Conservation (phyloP, 2,113 vertebrate species). For the Prunella himalayana region DNA sequence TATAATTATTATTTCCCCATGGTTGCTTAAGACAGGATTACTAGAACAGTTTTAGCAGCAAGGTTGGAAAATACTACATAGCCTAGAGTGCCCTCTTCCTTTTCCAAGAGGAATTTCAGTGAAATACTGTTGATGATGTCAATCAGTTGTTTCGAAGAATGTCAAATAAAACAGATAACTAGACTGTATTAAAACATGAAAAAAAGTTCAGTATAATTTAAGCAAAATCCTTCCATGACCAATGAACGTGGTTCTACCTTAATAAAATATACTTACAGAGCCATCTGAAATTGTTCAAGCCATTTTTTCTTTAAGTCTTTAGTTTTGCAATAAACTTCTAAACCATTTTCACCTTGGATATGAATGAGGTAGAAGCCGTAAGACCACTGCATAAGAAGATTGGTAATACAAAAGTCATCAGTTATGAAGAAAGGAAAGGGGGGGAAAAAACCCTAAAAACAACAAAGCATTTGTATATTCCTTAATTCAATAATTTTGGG, state of each 20-base stretch:
- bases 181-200: not conserved
- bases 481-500: not conserved
- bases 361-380: slow-evolving; percentile 99
- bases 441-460: fast-evolving
- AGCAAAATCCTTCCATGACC: not conserved
- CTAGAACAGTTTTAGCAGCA: not conserved
- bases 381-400: slow-evolving; percentile 85
- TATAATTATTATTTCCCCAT: slow-evolving; percentile 19
- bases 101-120: slow-evolving; percentile 29
- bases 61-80: not conserved
- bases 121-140: not conserved
- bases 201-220: not conserved
- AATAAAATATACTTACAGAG: slow-evolving; percentile 85
- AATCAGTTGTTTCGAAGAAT: not conserved
- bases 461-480: not conserved
- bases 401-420: not conserved
- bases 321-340: slow-evolving; percentile 98
- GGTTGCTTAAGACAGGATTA: not conserved
- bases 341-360: slow-evolving; percentile 91
- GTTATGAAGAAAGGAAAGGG: not conserved
- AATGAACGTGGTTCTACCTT: not conserved
- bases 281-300: slow-evolving; percentile 98
- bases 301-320: slow-evolving; percentile 99
- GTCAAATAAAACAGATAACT: not conserved
- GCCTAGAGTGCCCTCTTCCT: slow-evolving; percentile 71